Conservation (phyloP, 2,113 vertebrate genomes). For the Saccopteryx leptura region DNA sequence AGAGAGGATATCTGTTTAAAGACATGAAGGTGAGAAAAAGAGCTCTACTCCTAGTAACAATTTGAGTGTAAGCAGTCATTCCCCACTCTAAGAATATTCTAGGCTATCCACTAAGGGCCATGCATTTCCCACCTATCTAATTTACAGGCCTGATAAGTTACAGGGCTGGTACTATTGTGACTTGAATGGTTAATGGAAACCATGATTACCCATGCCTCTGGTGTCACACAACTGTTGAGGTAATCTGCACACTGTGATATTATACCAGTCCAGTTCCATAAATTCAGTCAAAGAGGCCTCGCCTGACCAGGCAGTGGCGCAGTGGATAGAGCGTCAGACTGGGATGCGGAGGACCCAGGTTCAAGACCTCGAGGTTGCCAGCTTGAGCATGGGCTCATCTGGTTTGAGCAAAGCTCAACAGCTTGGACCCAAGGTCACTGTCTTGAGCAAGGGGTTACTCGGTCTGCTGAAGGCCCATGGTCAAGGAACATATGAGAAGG, state of each 20-base stretch:
- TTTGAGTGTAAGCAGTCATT: background rate
- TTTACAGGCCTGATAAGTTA: constrained; percentile 49
- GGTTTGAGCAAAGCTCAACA: no score
- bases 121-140: constrained; percentile 64
- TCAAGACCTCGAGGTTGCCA: no score
- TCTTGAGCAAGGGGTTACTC: no score
- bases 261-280: constrained; percentile 28
- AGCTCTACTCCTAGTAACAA: constrained; percentile 43
- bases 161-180: background rate
- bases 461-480: no score
- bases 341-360: no score
- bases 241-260: constrained; percentile 7
- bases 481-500: no score
- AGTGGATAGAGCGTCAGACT: no score
- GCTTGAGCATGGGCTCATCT: no score
- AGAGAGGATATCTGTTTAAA: constrained; percentile 51
- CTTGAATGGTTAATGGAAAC: constrained; percentile 43
- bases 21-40: constrained; percentile 35
- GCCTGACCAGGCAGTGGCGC: background rate
- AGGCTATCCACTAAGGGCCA: constrained; percentile 3
- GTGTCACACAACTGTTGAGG: background rate
- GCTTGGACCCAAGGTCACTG: no score
- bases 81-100: constrained; percentile 37
- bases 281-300: background rate
- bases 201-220: background rate